Evolutionary conservation across 2,797 vertebrate species (phyloP), one percentile per base, ranked within the genome.

Genomic region (Micropoecilia bifurca): DNA sequence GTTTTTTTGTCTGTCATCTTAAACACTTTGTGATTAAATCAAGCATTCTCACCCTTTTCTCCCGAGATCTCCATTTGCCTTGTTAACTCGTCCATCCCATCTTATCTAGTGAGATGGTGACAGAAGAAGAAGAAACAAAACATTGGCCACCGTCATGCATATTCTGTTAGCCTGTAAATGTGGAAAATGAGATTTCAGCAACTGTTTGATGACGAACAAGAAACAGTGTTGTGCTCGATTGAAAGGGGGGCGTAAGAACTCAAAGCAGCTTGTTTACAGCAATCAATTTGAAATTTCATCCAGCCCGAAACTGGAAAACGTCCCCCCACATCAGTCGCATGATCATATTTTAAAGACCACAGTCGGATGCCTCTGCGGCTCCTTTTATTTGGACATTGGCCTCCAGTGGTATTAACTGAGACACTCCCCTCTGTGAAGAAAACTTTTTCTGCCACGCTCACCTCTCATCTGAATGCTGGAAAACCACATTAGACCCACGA

Each of bases 1-100:
- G 74, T 28, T 82, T 57, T 41, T 63, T 36, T 74, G 1, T 71
- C 16, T 33, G 20, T n/a, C n/a, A 55, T 53, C 66, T 73, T 3
- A 75, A 68, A 82, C 80, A 28, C 4, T 77, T 12, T 68, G 36
- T 36, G 4, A 82, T 45, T 14, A 73, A 71, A 57, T 59, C 43
- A 14, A 83, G 77, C 86, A 83, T 74, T 82, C 93, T 95, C 92
- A 96, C 95, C 94, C 90, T 86, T 95, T 57, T 93, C 92, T 86
- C 87, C 91, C 18, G 94, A 94, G 90, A 91, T 83, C 85, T 93
- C 93, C 88, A 92, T 93, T 82, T 94, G 88, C 81, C 85, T 96
- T 79, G 95, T 97, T 95, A 97, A 91, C 88, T 95, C 92, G 87
- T 98, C 98, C 98, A 99, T 99, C 92, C 94, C 98, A 99, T 97